A percentile compares a stretch with the other conserved stretches of the same genome.
These are phyloP conservation scores for Pangasianodon hypophthalmus DNA, from an alignment of 2,113 vertebrate species.

Conservation along the genomic window DNA sequence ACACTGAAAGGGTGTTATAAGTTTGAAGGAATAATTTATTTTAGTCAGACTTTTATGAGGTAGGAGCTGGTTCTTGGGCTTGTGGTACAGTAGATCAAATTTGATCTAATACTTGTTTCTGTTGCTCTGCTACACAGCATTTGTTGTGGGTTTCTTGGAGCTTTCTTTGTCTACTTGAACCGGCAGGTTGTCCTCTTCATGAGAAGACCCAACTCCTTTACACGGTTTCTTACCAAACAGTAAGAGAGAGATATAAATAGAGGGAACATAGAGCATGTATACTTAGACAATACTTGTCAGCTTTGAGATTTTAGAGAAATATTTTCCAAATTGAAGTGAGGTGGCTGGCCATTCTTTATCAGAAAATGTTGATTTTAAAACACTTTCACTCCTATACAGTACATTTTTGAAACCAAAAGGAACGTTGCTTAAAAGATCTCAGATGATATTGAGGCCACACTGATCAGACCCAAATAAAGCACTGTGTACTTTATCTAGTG, in stretches of 20 bases:
- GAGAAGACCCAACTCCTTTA: conserved; percentile 80
- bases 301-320: not conserved
- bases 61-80: not conserved
- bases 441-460: not conserved
- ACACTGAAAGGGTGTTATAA: not conserved
- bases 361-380: not conserved
- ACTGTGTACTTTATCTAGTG: not conserved
- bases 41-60: not conserved
- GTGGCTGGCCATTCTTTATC: not conserved
- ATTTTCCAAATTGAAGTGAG: not conserved
- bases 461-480: not conserved
- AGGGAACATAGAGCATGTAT: not conserved
- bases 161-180: conserved; percentile 92
- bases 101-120: not conserved
- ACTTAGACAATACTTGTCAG: not conserved
- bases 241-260: conserved; percentile 68
- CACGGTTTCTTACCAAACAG: conserved; percentile 87
- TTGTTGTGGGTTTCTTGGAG: conserved; percentile 89
- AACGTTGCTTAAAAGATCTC: not conserved
- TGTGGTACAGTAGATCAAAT: not conserved
- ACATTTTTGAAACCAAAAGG: not conserved
- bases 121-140: conserved; percentile 62
- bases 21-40: not conserved
- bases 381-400: not conserved
- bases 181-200: conserved; percentile 88